Percentiles rank a stretch among this genome's conserved stretches.
These are phyloP conservation scores for Siniperca scherzeri DNA, from an alignment of 2,797 vertebrate species.

Conservation along the genomic window DNA sequence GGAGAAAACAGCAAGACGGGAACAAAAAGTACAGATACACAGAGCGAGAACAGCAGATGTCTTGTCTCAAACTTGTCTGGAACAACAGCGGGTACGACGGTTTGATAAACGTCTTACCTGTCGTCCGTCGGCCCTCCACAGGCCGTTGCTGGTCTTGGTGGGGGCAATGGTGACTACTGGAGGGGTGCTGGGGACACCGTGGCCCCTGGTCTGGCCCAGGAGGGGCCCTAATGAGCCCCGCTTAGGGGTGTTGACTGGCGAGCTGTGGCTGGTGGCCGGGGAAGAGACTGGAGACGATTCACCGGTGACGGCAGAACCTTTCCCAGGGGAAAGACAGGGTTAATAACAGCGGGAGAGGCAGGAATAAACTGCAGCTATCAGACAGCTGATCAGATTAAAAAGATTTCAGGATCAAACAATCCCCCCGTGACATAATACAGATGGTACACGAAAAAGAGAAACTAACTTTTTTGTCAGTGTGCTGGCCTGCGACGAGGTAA, in stretches of 20 bases:
- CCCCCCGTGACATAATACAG: slow-evolving; percentile 34
- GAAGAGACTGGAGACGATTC: slow-evolving; percentile 96
- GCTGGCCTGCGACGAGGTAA: slow-evolving; percentile 41
- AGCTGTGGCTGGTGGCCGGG: slow-evolving; percentile 96
- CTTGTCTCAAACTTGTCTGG: slow-evolving; percentile 24
- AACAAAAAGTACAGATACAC: slow-evolving; percentile 26
- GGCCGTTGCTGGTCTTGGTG: slow-evolving; percentile 85
- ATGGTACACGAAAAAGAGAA: slow-evolving; percentile 8
- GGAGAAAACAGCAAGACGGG: slow-evolving; percentile 8
- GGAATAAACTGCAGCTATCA: slow-evolving; percentile 41
- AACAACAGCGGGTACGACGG: not conserved
- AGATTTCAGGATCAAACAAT: slow-evolving; percentile 46
- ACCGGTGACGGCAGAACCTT: slow-evolving; percentile 94
- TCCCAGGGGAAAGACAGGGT: slow-evolving; percentile 15
- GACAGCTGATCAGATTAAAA: slow-evolving; percentile 42
- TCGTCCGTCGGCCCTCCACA: slow-evolving; percentile 81
- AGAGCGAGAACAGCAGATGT: slow-evolving; percentile 41
- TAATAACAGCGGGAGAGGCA: slow-evolving; percentile 15
- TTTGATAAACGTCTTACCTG: slow-evolving; percentile 70
- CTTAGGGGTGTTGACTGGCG: slow-evolving; percentile 94
- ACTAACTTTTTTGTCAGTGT: slow-evolving; percentile 19
- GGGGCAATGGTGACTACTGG: slow-evolving; percentile 97
- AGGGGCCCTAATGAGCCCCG: slow-evolving; percentile 93
- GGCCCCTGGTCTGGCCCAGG: slow-evolving; percentile 91
- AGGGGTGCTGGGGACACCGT: slow-evolving; percentile 91